Base-by-base conservation (phyloP, 1,140 invertebrate genomes). In the Drosophila pseudoananassae region DNA sequence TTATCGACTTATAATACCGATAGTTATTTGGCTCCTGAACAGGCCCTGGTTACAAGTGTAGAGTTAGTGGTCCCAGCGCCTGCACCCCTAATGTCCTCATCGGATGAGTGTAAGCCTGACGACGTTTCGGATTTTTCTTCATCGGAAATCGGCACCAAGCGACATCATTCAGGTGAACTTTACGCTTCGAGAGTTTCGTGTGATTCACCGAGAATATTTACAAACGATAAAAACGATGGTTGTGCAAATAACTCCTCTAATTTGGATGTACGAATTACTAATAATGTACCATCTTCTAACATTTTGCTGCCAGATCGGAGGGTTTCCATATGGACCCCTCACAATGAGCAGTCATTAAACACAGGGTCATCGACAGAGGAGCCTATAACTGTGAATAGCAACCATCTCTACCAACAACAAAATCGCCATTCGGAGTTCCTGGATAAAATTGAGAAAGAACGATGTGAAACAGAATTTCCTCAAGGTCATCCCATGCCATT, bases 191-290 rank as follows among this genome's bases (percentile, higher is more conserved):
- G 46, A 38, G 55, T 49, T 36, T 55, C 70, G 27, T 53, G 53
- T 43, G 54, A 43, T 45, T 70, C 68, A 10, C 27, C 56, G 25
- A 65, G 31, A 47, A 46, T 55, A 47, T 46, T 54, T 33, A 20
- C 51, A 50, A 77, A 65, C 27, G 59, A 84, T 52, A 88, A 79
- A 88, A 79, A 57, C 47, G 81, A 88, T 83, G 83, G 83, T 88
- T 88, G 84, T 88, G 84, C 50, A 76, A 83, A 52, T 70, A 78
- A 88, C 68, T 71, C 82, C 72, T 83, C 81, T 40, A 89, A 60
- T 45, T 79, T 78, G 65, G 79, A 77, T 50, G 38, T 87, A 71
- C 82, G 75, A 74, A 88, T 66, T 88, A 71, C 83, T 88, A 83
- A 57, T 79, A 87, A 79, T 38, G 43, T 88, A 77, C 50, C 66